Percentiles rank a stretch among this genome's conserved stretches.
Conservation (phyloP, 2,113 vertebrate genomes). For the Nibea coibor region DNA sequence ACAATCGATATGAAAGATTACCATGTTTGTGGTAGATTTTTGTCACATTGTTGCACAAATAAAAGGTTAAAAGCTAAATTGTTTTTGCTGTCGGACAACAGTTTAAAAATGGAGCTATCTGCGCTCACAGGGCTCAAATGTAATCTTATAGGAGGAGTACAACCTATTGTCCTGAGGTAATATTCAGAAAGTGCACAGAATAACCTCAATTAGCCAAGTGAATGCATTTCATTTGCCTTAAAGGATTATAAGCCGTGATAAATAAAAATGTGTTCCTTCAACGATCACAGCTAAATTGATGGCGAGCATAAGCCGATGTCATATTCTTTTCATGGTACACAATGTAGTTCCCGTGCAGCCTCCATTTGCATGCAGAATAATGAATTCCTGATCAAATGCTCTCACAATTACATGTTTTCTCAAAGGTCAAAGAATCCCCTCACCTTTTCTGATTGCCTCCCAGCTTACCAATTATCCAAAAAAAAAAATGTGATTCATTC, state of each 20-base stretch:
- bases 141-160: constrained; percentile 21
- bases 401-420: constrained; percentile 70
- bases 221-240: constrained; percentile 67
- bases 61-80: constrained; percentile 71
- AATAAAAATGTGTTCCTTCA: constrained; percentile 58
- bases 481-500: constrained; percentile 71
- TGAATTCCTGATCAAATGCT: constrained; percentile 69
- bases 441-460: constrained; percentile 77
- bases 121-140: constrained; percentile 17
- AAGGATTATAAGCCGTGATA: constrained; percentile 55
- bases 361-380: constrained; percentile 74
- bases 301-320: constrained; percentile 51
- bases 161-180: constrained; percentile 46
- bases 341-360: constrained; percentile 41
- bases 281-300: constrained; percentile 49
- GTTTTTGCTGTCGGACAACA: constrained; percentile 22
- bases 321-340: constrained; percentile 52
- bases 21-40: constrained; percentile 81
- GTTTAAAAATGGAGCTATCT: constrained; percentile 18
- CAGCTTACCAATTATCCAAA: constrained; percentile 74
- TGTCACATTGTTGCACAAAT: constrained; percentile 84
- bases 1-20: constrained; percentile 76
- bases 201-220: constrained; percentile 70
- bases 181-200: constrained; percentile 47
- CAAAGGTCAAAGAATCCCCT: constrained; percentile 72